A percentile compares a stretch with the other conserved stretches of the same genome.
Evolutionary conservation across 2,888 invertebrate genomes (phyloP).

Genomic region (Dilophus febrilis): DNA sequence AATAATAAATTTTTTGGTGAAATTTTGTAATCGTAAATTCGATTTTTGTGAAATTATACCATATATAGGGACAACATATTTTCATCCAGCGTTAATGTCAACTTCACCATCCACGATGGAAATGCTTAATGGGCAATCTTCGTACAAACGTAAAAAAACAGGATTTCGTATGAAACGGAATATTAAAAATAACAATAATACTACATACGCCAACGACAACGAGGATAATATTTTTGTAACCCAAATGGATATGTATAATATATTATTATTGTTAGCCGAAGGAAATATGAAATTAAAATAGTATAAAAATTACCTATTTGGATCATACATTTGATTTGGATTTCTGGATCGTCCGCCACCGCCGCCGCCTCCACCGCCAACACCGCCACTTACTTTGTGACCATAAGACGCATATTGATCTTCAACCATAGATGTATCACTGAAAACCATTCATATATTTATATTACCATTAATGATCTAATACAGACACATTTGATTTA

Average conservation of each 20-base stretch:
- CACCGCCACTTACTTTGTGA: constrained; percentile 37
- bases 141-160: not conserved
- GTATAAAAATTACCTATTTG: constrained; percentile 21
- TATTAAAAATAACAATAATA: constrained; percentile 8
- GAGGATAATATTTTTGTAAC: constrained; percentile 26
- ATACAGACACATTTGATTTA: not conserved
- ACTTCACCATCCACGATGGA: constrained; percentile 12
- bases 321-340: constrained; percentile 30
- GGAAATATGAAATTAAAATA: constrained; percentile 22
- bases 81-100: constrained; percentile 21
- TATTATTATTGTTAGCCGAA: constrained; percentile 29
- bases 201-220: constrained; percentile 16
- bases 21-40: not conserved
- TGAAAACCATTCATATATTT: constrained; percentile 1
- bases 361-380: too few species aligned
- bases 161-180: constrained; percentile 7
- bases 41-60: not conserved
- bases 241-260: constrained; percentile 25
- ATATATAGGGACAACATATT: constrained; percentile 26
- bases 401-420: constrained; percentile 55
- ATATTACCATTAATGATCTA: not conserved
- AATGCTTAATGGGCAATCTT: not conserved
- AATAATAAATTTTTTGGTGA: not conserved
- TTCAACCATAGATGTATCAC: constrained; percentile 49
- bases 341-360: constrained; percentile 33